Base-by-base conservation (phyloP, 2,888 invertebrate species). In the Harpagoxenus sublaevis region DNA sequence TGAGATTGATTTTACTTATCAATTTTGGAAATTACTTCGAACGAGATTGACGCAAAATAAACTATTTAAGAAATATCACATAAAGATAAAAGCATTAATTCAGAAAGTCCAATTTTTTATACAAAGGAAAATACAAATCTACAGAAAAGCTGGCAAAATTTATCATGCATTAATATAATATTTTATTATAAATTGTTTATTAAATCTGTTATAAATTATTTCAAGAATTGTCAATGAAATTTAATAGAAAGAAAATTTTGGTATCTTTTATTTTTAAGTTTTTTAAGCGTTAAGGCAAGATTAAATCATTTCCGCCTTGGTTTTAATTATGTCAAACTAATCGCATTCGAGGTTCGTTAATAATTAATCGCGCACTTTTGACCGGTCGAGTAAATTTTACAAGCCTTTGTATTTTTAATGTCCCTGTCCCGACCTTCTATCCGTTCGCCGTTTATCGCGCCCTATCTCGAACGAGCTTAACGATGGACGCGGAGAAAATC, bases 371-470 rank as follows among this genome's bases (percentile, higher is more conserved):
- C 28, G 48, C 51, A 66, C 84, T 88, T 86, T 86, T 85, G 86
- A 84, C 85, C 90, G 84, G 66, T 48, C 84, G 84, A 85, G 83
- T 75, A 84, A 88, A 89, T 89, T 88, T 89, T 88, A 84, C 88
- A 89, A 35, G 73, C 82, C 84, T 73, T 77, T 83, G 75, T 90
- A 66, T 86, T 89, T 86, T 86, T 84, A 83, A 88, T 88, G 77
- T 81, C 74, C 45, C 51, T 51, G 28, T 77, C 31, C 63, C 68
- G 63, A 35, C 53, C 48, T 77, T 60, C 53, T 62, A 70, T 66
- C 42, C 39, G 10, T n/a, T 79, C 74, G 57, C 48, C 66, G 63
- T 77, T 75, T 75, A 85, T 75, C 77, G 83, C 39, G 51, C 70
- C 57, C 83, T 73, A 63, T 63, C 86, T 81, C 73, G 70, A 62